These are phyloP conservation scores for Orius laevigatus DNA, from an alignment of 1,140 invertebrate species.

Conservation along the genomic window DNA sequence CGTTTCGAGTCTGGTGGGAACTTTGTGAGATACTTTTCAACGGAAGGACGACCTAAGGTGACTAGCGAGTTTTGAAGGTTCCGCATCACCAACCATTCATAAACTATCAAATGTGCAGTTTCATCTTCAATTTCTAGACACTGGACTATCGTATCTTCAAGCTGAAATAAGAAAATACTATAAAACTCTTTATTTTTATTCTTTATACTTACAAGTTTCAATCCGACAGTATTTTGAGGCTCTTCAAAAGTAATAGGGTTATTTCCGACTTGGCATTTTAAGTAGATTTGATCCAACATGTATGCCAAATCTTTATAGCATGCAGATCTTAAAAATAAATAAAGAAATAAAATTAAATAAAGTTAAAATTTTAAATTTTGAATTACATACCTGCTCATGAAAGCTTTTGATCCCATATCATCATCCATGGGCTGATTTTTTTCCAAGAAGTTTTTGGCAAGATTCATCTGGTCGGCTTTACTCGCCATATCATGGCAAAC, in stretches of 20 bases:
- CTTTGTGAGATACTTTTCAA: constrained; percentile 27
- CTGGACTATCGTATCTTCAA: constrained; percentile 15
- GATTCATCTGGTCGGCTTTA: constrained; percentile 73
- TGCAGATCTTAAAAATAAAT: constrained; percentile 4
- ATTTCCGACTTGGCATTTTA: constrained; percentile 39
- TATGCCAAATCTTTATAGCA: constrained; percentile 66
- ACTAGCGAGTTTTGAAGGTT: constrained; percentile 60
- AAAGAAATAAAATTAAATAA: constrained; percentile 1
- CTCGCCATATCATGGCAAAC: constrained; percentile 66
- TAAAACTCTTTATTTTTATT: neutral
- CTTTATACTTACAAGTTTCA: too few species aligned
- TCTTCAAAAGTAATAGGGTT: constrained; percentile 20
- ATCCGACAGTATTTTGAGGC: too few species aligned
- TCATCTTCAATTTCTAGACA: constrained; percentile 43
- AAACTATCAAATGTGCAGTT: constrained; percentile 74
- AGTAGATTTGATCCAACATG: constrained; percentile 63
- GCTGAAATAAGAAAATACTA: constrained; percentile 4
- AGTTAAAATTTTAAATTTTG: neutral
- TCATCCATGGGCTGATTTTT: constrained; percentile 67
- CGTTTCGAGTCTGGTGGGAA: constrained; percentile 15
- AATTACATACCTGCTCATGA: constrained; percentile 38
- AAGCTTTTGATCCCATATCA: constrained; percentile 52
- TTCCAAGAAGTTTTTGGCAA: constrained; percentile 76
- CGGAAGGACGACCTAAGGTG: constrained; percentile 55
- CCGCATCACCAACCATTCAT: constrained; percentile 82